Percentiles rank a stretch among this genome's conserved stretches.
These are phyloP conservation scores for Steatornis caripensis DNA, from an alignment of 2,113 vertebrate genomes.

Conservation along the genomic window DNA sequence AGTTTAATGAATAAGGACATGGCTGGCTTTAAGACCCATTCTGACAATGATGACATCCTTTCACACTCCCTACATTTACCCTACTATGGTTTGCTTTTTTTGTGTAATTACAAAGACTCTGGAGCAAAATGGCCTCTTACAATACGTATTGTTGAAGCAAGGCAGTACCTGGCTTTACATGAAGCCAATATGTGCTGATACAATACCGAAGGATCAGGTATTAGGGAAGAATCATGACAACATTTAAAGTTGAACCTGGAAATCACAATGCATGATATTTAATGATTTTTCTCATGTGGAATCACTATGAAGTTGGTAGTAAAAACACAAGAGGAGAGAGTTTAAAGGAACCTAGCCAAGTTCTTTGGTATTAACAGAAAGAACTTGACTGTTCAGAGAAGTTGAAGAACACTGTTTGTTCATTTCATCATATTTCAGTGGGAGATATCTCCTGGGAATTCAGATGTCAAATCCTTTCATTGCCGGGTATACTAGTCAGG, in stretches of 20 bases:
- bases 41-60: background rate
- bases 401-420: background rate
- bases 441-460: background rate
- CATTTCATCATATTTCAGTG: background rate
- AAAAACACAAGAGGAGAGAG: background rate
- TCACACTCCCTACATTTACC: background rate
- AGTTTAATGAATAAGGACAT: background rate
- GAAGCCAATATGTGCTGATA: background rate
- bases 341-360: background rate
- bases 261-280: background rate
- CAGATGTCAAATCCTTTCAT: background rate
- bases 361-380: background rate
- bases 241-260: background rate
- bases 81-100: background rate
- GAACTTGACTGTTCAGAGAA: background rate
- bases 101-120: background rate
- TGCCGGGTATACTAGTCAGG: background rate
- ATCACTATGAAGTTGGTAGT: background rate
- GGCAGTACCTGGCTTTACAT: background rate
- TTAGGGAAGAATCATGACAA: background rate
- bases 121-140: background rate
- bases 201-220: background rate
- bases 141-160: background rate
- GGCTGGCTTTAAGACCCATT: background rate
- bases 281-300: background rate